Conservation (phyloP, 2,797 vertebrate species). For the Sitta carolinensis region DNA sequence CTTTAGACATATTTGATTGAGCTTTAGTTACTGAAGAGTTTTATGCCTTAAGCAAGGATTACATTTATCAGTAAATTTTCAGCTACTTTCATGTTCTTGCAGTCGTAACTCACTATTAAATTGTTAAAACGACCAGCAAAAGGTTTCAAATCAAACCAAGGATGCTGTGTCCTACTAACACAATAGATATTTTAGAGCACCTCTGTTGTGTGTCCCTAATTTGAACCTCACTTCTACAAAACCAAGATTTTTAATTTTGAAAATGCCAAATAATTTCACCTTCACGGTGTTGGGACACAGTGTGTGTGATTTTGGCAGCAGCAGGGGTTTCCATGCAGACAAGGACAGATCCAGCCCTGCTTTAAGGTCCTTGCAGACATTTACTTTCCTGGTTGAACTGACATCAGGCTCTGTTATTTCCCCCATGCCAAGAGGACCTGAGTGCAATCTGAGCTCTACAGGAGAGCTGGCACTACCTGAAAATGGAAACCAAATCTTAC, state of each 20-base stretch:
- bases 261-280: neutral
- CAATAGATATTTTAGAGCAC: neutral
- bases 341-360: neutral
- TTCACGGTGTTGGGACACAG: neutral
- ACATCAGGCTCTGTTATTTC: neutral
- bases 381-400: neutral
- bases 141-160: neutral
- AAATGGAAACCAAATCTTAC: neutral
- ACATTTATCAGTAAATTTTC: slow-evolving; percentile 15
- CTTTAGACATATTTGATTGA: neutral
- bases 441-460: neutral
- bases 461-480: neutral
- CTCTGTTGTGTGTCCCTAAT: neutral
- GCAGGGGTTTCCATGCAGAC: neutral
- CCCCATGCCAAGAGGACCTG: neutral
- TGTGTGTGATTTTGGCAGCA: neutral
- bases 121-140: neutral
- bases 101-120: neutral
- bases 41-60: neutral
- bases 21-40: neutral
- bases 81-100: neutral
- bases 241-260: neutral
- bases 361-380: neutral
- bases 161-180: neutral
- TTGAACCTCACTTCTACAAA: neutral